Evolutionary conservation across 2,113 vertebrate genomes (phyloP).

Genomic region (Triplophysa tibetana): DNA sequence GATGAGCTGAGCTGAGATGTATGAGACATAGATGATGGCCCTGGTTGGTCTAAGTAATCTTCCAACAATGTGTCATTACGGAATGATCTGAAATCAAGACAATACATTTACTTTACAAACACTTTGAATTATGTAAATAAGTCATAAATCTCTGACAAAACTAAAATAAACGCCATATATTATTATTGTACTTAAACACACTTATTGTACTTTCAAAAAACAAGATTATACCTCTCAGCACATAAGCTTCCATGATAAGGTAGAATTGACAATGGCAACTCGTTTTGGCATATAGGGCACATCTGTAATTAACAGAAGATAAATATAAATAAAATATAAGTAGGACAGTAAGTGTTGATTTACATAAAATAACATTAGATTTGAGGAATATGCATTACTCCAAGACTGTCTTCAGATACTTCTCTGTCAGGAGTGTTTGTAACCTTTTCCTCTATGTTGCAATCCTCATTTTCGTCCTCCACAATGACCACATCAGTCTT

Average conservation of each 20-base stretch:
- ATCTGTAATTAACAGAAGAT: not conserved
- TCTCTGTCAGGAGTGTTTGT: not conserved
- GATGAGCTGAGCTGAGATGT: too few species aligned
- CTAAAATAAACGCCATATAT: too few species aligned
- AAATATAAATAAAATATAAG: not conserved
- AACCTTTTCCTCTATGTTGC: not conserved
- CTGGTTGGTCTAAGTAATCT: constrained; percentile 7
- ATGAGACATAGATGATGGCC: not conserved
- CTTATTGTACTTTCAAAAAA: not conserved
- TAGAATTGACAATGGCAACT: not conserved
- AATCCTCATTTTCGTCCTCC: not conserved
- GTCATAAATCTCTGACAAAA: too few species aligned
- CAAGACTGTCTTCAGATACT: not conserved
- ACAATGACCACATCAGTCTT: not conserved
- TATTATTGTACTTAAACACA: not conserved
- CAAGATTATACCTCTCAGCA: not conserved
- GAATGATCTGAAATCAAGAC: not conserved
- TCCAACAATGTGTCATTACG: not conserved
- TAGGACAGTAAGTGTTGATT: not conserved
- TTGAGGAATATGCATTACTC: not conserved
- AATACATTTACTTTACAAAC: not conserved
- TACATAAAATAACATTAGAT: not conserved
- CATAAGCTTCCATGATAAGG: constrained; percentile 1
- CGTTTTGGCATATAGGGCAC: constrained; percentile 16
- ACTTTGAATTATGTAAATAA: constrained; percentile 1